Base-by-base conservation (phyloP, 2,797 vertebrate species). In the Etheostoma perlongum region DNA sequence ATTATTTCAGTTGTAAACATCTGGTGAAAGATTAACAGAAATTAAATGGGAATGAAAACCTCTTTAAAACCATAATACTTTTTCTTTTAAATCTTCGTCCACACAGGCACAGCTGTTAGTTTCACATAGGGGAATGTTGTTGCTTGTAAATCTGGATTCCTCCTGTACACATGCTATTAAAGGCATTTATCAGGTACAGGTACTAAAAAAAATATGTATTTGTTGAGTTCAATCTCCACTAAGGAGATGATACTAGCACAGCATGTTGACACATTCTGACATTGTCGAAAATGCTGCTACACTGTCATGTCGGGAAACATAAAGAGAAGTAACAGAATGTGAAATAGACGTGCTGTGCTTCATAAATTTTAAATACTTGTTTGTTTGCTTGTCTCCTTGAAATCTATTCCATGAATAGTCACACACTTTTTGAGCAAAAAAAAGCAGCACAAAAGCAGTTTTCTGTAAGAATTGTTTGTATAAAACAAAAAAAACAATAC, bases 351-450 rank as follows among this genome's bases (percentile, higher is more conserved):
- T 19, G 36, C 36, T 7, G 23, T 52, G 82, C 72, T 72, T 77
- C 69, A 76, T 76, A 69, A 65, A 84, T 74, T 78, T 76, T 42
- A 68, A 23, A 52, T 25, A 21, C 57, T 67, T 83, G 72, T 79
- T 88, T 88, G 72, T 75, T 76, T 76, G 70, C 44, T 68, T 57
- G 48, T 76, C 61, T 66, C 70, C 54, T 66, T 54, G 75, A 82
- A 60, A 84, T 76, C 54, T 55, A 63, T 10, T 61, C 49, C 62
- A 40, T 25, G 27, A 82, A 72, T 53, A 81, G 67, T 72, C 21
- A 48, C 72, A 66, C 0, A 6, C 3, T n/a, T 55, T 81, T 60
- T 19, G 21, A 82, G 66, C 46, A 65, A 54, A 78, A 57, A 57
- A 67, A n/a, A 67, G 42, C 27, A 68, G 33, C 51, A 69, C 46